Evolutionary conservation across 2,113 vertebrate species (phyloP).

Genomic region (Syngnathus typhle): DNA sequence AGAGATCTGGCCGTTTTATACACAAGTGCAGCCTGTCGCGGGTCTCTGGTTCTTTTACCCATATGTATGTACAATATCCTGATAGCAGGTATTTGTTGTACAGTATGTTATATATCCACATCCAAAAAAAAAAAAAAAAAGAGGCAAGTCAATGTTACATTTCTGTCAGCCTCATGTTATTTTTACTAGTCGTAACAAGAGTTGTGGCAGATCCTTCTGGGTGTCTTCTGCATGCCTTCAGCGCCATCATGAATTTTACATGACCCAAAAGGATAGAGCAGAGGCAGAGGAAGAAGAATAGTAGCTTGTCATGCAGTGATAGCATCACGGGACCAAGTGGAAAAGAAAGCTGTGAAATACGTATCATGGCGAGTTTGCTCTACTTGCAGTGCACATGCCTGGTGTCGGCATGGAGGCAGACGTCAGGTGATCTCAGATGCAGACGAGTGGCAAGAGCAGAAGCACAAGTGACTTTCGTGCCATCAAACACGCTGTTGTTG

Average conservation of each 20-base stretch:
- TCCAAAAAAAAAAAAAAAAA: background rate
- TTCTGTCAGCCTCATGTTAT: conserved; percentile 18
- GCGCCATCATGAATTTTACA: conserved; percentile 47
- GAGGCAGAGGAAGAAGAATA: conserved; percentile 7
- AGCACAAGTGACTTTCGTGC: conserved; percentile 26
- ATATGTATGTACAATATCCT: background rate
- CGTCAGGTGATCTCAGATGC: conserved; percentile 27
- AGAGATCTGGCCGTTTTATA: background rate
- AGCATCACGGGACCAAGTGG: conserved; percentile 12
- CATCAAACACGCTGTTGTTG: conserved; percentile 11
- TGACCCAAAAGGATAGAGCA: conserved; percentile 16
- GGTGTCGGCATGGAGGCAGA: conserved; percentile 11
- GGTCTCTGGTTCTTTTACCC: background rate
- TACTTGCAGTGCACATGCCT: conserved; percentile 13
- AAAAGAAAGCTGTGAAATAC: conserved; percentile 14
- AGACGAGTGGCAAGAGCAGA: conserved; percentile 34
- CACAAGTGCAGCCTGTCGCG: background rate
- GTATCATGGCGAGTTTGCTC: conserved; percentile 3
- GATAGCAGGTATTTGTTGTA: background rate
- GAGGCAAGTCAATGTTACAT: background rate
- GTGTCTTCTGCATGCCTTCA: conserved; percentile 18
- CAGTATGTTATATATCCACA: background rate
- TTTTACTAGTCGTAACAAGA: conserved; percentile 20
- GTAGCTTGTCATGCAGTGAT: conserved; percentile 5
- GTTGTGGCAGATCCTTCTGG: conserved; percentile 24